Base-by-base conservation (phyloP, 2,888 invertebrate genomes). In the Vesta saturnalis region DNA sequence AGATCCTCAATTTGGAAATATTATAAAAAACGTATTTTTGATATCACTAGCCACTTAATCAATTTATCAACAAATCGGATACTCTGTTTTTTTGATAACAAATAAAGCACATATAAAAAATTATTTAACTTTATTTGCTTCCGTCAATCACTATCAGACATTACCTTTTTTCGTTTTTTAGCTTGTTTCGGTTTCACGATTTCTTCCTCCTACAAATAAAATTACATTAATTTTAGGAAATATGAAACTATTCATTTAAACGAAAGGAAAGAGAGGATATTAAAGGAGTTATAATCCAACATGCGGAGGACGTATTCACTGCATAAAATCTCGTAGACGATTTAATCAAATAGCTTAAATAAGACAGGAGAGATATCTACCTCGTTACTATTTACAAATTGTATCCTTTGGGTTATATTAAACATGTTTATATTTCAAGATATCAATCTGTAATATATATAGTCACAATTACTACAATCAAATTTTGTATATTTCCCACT, bases 121-220 rank as follows among this genome's bases (percentile, higher is more conserved):
- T 57, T 56, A 61, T 62, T 60, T 52, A 60, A 60, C 58, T 70
- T 69, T 58, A 72, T 69, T 77, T 78, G 77, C 72, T 78, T 83
- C 83, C 83, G 91, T 94, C 92, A 96, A 90, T 96, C 96, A 85
- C 95, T 96, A 85, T 96, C 96, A 74, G 94, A 95, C 83, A 94
- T 91, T 67, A 94, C 91, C 87, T 94, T 94, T 92, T 95, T 95
- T 85, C 96, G 89, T 82, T 95, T 93, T 85, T 96, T 96, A 72
- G 94, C 92, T 85, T 94, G 94, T 85, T 94, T 94, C 78, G 94
- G 94, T 85, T 95, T 95, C 19, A 94, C 92, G 81, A 95, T 92
- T 86, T 95, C 95, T 85, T 96, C 96, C 82, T 96, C 92, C 91
- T 94, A 85, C 49, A 64, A 68, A 47, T 10, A 49, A 60, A 63